Conservation (phyloP, 2,888 invertebrate species). For the Bombylius discolor region DNA sequence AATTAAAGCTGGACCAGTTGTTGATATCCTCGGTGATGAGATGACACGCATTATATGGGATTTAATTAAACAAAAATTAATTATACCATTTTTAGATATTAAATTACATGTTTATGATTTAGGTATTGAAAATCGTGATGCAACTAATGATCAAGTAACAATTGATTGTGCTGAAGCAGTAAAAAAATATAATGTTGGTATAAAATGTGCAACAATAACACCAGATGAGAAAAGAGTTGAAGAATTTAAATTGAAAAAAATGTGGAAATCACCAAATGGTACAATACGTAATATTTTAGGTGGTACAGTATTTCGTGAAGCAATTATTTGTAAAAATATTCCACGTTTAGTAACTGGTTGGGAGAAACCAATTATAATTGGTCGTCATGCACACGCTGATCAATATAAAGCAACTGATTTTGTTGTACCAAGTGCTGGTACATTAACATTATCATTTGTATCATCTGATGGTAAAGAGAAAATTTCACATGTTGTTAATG, state of each 20-base stretch:
- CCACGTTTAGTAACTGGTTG: conserved; percentile 90
- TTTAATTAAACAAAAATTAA: conserved; percentile 90
- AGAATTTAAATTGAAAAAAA: conserved; percentile 74
- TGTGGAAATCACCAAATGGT: conserved; percentile 87
- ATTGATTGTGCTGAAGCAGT: conserved; percentile 94
- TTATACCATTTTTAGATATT: conserved; percentile 89
- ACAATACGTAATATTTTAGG: conserved; percentile 80
- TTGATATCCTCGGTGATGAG: conserved; percentile 88
- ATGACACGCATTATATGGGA: conserved; percentile 99
- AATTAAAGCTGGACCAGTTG: conserved; percentile 75
- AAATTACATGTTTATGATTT: conserved; percentile 89
- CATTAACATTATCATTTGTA: conserved; percentile 70
- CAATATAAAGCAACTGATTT: conserved; percentile 97
- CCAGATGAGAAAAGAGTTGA: conserved; percentile 94
- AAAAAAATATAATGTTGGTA: conserved; percentile 94
- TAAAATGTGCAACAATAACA: conserved; percentile 97
- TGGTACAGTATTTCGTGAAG: conserved; percentile 62
- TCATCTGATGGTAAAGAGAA: conserved; percentile 46
- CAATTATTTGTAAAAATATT: conserved; percentile 84
- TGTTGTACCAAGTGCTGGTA: conserved; percentile 82
- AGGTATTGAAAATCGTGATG: conserved; percentile 88
- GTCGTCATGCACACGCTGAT: conserved; percentile 96
- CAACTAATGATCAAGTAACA: conserved; percentile 90
- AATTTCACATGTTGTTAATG: conserved; percentile 64
- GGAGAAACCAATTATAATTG: conserved; percentile 95